phyloP scores from a whole-genome alignment of 2,113 vertebrate species.

The Crotalus viridis region DNA sequence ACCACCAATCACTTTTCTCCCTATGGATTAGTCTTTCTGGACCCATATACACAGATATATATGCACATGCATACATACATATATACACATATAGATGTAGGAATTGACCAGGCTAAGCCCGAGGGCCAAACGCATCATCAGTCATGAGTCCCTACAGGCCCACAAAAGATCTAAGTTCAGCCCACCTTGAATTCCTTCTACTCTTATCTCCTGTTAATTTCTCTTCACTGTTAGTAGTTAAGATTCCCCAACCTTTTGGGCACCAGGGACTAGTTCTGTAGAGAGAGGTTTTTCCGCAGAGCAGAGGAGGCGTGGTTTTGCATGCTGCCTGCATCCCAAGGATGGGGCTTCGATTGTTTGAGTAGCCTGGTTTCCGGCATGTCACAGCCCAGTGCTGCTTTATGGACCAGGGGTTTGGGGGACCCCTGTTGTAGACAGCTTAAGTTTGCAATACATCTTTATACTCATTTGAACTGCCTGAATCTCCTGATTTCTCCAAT shows the following conservation, averaged over 20 bases:
- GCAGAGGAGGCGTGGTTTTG: no score
- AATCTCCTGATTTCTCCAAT: neutral
- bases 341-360: no score
- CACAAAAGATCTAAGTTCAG: neutral
- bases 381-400: no score
- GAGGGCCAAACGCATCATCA: neutral
- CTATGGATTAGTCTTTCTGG: neutral
- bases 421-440: neutral
- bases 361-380: no score
- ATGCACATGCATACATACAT: neutral
- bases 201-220: neutral
- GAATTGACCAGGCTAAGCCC: neutral
- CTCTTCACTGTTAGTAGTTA: neutral
- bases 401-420: no score
- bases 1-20: neutral
- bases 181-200: neutral
- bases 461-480: neutral
- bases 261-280: no score
- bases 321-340: no score
- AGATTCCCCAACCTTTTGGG: neutral
- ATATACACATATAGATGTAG: neutral
- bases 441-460: neutral
- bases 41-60: neutral
- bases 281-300: no score
- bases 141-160: neutral